Evolutionary conservation across 2,797 vertebrate species (phyloP).

Genomic region (Dermochelys coriacea): DNA sequence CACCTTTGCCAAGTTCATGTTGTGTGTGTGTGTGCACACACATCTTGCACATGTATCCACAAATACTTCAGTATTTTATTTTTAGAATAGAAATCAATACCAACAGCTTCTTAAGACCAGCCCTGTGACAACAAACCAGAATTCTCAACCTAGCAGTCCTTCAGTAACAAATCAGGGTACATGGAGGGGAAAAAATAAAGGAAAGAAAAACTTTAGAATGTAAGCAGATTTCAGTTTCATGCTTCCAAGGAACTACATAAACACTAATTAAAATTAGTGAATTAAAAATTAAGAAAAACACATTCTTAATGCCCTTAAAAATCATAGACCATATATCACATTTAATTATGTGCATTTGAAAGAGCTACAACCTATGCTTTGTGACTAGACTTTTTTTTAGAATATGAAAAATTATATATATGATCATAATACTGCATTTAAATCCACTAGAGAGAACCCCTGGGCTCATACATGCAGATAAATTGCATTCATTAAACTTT

Average conservation of each 20-base stretch:
- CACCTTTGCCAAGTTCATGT: not conserved
- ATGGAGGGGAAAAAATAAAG: not conserved
- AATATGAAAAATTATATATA: conserved; percentile 67
- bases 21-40: not conserved
- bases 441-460: not conserved
- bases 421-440: conserved; percentile 25
- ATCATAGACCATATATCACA: not conserved
- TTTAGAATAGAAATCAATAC: conserved; percentile 59
- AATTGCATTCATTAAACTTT: not conserved
- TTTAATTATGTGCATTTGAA: conserved; percentile 50
- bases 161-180: not conserved
- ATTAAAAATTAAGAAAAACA: conserved; percentile 29
- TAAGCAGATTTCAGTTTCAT: conserved; percentile 4
- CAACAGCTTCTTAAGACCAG: not conserved
- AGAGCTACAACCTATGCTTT: conserved; percentile 51
- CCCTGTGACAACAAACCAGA: not conserved
- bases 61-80: conserved; percentile 33
- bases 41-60: not conserved
- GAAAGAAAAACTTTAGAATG: conserved; percentile 4
- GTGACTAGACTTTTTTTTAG: conserved; percentile 62
- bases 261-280: not conserved
- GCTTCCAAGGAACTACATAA: not conserved
- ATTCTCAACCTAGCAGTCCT: not conserved
- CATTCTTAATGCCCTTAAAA: not conserved
- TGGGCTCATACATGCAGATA: not conserved